A percentile compares a stretch with the other conserved stretches of the same genome.
Conservation (phyloP, 2,113 vertebrate genomes). For the Donacobius atricapilla region DNA sequence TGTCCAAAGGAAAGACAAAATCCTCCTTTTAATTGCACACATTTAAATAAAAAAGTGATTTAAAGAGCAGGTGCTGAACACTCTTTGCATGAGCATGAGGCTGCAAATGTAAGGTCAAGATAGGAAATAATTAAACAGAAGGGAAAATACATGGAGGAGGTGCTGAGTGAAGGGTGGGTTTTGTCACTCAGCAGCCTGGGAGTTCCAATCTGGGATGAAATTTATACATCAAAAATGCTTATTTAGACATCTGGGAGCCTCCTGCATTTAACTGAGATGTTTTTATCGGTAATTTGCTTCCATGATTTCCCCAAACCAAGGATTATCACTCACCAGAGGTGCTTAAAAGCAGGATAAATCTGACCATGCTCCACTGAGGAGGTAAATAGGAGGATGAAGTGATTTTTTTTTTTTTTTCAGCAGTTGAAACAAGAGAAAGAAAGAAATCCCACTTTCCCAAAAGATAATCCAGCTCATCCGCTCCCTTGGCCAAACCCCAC, state of each 20-base stretch:
- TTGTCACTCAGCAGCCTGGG: neutral
- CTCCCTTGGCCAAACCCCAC: neutral
- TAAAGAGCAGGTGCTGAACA: neutral
- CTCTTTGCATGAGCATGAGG: neutral
- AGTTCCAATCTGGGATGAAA: neutral
- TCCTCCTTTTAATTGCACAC: slow-evolving; percentile 3
- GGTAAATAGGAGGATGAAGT: neutral
- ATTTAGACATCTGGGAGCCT: neutral
- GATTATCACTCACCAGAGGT: neutral
- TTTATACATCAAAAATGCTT: neutral
- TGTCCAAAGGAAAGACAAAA: neutral
- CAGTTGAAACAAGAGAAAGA: neutral
- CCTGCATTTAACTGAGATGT: neutral
- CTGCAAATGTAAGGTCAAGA: neutral
- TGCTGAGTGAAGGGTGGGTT: neutral
- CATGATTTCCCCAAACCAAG: neutral
- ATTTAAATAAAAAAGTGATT: neutral
- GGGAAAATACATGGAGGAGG: neutral
- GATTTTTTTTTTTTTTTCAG: neutral
- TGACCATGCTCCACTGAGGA: neutral
- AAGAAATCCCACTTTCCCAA: neutral
- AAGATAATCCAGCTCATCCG: neutral
- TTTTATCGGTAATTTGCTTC: neutral
- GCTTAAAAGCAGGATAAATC: neutral
- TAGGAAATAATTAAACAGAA: neutral